These are phyloP conservation scores for Siphlonurus alternatus DNA, from an alignment of 2,888 invertebrate genomes.

Conservation along the genomic window DNA sequence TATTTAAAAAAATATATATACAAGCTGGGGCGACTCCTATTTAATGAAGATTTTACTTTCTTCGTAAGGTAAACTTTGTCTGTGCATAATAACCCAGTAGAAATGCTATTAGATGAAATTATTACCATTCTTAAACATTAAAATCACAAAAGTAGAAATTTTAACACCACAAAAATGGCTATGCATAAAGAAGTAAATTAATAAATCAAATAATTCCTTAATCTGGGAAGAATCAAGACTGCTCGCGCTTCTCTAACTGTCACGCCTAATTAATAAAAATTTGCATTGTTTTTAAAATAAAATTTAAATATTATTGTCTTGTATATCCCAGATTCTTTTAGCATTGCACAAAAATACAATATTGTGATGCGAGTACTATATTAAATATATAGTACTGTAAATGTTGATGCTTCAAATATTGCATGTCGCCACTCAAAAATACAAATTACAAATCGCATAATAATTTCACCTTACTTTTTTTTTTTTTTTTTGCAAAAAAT, in stretches of 20 bases:
- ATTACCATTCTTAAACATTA: slow-evolving; percentile 3
- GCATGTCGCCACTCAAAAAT: slow-evolving; percentile 3
- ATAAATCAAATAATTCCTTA: too few species aligned
- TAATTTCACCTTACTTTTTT: too few species aligned
- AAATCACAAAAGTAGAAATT: slow-evolving; percentile 2
- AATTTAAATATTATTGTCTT: slow-evolving; percentile 7
- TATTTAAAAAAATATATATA: slow-evolving; percentile 13
- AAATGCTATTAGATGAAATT: slow-evolving; percentile 6
- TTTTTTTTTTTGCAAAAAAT: too few species aligned
- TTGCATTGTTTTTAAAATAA: too few species aligned
- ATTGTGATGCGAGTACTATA: neutral
- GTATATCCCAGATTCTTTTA: neutral
- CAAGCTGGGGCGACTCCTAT: slow-evolving; percentile 13
- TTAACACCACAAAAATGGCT: too few species aligned
- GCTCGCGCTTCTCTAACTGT: too few species aligned
- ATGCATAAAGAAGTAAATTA: too few species aligned
- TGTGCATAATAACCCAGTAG: slow-evolving; percentile 13
- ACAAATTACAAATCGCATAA: neutral
- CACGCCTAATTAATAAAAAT: too few species aligned
- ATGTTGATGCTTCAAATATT: neutral
- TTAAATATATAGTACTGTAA: neutral
- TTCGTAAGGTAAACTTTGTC: slow-evolving; percentile 14
- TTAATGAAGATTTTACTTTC: slow-evolving; percentile 12
- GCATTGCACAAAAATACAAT: neutral
- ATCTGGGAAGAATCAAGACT: too few species aligned